These are phyloP conservation scores for Drosophila mimica DNA, from an alignment of 2,888 invertebrate genomes.

Conservation along the genomic window DNA sequence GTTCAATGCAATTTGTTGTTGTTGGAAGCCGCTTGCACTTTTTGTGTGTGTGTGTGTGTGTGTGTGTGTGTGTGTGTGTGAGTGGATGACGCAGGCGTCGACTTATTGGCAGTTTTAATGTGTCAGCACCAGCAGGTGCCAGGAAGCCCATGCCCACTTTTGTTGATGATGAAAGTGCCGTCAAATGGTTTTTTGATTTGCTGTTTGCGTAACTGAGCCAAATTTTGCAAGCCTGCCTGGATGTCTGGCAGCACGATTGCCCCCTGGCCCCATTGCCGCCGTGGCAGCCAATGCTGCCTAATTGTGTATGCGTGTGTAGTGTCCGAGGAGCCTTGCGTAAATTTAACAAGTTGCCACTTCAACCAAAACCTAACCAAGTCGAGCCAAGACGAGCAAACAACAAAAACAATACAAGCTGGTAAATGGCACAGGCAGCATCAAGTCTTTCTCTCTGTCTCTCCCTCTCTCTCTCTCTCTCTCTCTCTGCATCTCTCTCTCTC, in stretches of 20 bases:
- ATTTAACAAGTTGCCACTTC: slow-evolving; percentile 79
- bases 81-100: slow-evolving; percentile 15
- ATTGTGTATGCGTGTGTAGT: slow-evolving; percentile 78
- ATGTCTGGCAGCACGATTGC: neutral
- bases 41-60: neutral
- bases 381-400: slow-evolving; percentile 37
- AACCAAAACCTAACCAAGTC: slow-evolving; percentile 36
- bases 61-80: neutral
- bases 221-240: slow-evolving; percentile 13
- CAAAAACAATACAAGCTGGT: slow-evolving; percentile 51
- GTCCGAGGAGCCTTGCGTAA: slow-evolving; percentile 74
- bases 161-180: slow-evolving; percentile 79
- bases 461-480: neutral
- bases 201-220: slow-evolving; percentile 73
- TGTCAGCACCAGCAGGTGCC: slow-evolving; percentile 78
- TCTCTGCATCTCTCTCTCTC: neutral
- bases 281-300: slow-evolving; percentile 36
- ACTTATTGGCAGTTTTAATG: slow-evolving; percentile 78
- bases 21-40: slow-evolving; percentile 47
- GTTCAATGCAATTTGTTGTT: slow-evolving; percentile 60
- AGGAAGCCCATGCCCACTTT: slow-evolving; percentile 32
- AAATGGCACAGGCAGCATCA: slow-evolving; percentile 27
- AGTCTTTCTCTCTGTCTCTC: neutral
- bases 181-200: slow-evolving; percentile 81
- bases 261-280: neutral